Percentiles rank a stretch among this genome's conserved stretches.
phyloP scores from a whole-genome alignment of 2,113 vertebrate genomes.

The Tretioscincus oriximinensis region DNA sequence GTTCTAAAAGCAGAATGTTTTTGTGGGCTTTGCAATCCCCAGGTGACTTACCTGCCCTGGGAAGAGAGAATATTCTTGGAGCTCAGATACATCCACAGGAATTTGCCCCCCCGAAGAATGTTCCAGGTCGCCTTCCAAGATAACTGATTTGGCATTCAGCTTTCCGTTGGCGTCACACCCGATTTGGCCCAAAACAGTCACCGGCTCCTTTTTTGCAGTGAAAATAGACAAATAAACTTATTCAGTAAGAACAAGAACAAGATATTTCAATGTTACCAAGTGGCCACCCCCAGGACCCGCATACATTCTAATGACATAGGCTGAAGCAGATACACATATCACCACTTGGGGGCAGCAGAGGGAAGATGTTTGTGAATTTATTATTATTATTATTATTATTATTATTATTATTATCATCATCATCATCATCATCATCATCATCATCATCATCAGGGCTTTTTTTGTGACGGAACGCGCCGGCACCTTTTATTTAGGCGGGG shows the following conservation, averaged over 20 bases:
- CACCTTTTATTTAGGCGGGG: too few species aligned
- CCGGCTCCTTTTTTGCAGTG: conserved; percentile 68
- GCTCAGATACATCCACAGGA: conserved; percentile 78
- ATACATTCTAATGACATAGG: too few species aligned
- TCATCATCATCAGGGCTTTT: too few species aligned
- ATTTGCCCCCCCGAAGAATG: conserved; percentile 73
- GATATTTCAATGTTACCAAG: not conserved
- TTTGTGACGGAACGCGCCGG: too few species aligned
- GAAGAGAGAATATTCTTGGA: conserved; percentile 87
- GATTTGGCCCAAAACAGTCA: conserved; percentile 84
- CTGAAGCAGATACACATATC: too few species aligned
- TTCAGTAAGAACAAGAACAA: too few species aligned
- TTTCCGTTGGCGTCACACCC: conserved; percentile 89
- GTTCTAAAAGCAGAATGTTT: not conserved
- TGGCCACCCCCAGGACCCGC: not conserved
- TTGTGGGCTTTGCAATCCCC: rapidly evolving
- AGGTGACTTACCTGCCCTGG: conserved; percentile 83
- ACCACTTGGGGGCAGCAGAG: too few species aligned
- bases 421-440: too few species aligned
- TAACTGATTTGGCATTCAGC: conserved; percentile 83
- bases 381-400: too few species aligned
- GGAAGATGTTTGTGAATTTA: too few species aligned
- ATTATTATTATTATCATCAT: too few species aligned
- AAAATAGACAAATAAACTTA: not conserved
- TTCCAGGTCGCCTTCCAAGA: conserved; percentile 83